phyloP scores from a whole-genome alignment of 1,140 invertebrate species.

The Macrobrachium nipponense region DNA sequence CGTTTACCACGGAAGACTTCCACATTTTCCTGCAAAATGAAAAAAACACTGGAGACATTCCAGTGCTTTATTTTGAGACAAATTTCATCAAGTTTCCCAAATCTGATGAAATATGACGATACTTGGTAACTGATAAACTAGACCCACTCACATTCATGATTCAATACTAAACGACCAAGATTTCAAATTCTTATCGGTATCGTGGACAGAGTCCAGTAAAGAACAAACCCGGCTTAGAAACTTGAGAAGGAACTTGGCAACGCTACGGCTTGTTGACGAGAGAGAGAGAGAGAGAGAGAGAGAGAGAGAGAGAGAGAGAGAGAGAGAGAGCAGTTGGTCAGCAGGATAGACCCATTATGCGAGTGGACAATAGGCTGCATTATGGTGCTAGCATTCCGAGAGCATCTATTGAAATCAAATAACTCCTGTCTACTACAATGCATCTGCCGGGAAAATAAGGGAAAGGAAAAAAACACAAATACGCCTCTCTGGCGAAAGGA shows the following conservation, averaged over 20 bases:
- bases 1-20: no score
- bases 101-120: no score
- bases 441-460: slow-evolving; percentile 15
- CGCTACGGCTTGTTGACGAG: no score
- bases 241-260: neutral
- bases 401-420: slow-evolving; percentile 46
- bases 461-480: neutral
- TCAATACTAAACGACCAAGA: neutral
- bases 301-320: slow-evolving; percentile 22
- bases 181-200: neutral
- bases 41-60: no score
- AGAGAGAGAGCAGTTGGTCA: slow-evolving; percentile 12
- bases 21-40: no score
- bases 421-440: slow-evolving; percentile 34
- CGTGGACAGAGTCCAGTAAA: neutral
- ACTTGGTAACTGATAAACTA: no score
- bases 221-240: neutral
- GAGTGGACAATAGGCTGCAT: slow-evolving; percentile 41
- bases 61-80: no score
- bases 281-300: slow-evolving; percentile 25
- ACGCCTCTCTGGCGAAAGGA: slow-evolving; percentile 14
- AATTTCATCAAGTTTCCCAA: no score
- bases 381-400: slow-evolving; percentile 29
- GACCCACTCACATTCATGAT: neutral
- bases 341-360: slow-evolving; percentile 36